phyloP scores from a whole-genome alignment of 1,140 invertebrate species.

The Samia ricini region DNA sequence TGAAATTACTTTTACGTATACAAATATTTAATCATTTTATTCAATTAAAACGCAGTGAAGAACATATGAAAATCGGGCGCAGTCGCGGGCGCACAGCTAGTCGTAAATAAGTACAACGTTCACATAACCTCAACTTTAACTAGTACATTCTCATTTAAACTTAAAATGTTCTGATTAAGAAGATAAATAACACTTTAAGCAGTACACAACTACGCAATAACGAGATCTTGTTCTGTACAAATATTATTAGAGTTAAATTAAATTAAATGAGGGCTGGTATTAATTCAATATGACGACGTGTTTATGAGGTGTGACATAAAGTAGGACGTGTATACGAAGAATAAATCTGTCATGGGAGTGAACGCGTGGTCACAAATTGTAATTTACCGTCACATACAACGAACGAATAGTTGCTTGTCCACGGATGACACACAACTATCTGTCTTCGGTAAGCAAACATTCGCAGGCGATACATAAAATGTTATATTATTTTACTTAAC shows the following conservation, averaged over 20 bases:
- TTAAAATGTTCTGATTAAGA: no score
- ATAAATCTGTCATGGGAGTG: constrained; percentile 68
- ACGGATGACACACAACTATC: constrained; percentile 1
- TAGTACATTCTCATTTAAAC: no score
- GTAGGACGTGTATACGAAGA: constrained; percentile 55
- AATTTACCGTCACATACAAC: constrained; percentile 59
- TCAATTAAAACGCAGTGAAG: no score
- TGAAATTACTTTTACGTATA: no score
- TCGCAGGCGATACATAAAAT: background rate
- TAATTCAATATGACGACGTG: constrained; percentile 64
- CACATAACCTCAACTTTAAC: no score
- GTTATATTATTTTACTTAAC: no score
- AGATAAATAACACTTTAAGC: no score
- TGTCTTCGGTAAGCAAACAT: background rate
- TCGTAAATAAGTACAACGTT: no score
- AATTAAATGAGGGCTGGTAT: constrained; percentile 40
- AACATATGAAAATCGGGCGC: no score
- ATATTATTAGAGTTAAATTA: constrained; percentile 36
- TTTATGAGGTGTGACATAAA: constrained; percentile 67
- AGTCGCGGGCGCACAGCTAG: no score
- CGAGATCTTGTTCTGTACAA: constrained; percentile 2
- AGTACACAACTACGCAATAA: background rate
- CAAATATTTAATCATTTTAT: no score
- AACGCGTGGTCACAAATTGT: constrained; percentile 68
- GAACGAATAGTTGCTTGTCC: constrained; percentile 32